phyloP scores from a whole-genome alignment of 2,113 vertebrate genomes.

The Poecilia latipinna region DNA sequence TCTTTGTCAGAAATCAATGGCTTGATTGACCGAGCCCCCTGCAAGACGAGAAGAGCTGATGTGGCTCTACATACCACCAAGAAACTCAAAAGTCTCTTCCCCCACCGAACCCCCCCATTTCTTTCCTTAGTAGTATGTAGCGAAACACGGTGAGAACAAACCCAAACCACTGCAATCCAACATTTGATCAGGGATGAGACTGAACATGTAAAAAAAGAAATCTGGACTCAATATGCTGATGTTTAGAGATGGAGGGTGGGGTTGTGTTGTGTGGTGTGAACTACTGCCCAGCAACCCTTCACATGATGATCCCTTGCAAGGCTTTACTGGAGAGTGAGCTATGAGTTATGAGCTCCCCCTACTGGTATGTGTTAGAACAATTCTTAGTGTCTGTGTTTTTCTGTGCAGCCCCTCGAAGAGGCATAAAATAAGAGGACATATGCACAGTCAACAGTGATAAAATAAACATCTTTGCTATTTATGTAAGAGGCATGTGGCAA shows the following conservation, averaged over 20 bases:
- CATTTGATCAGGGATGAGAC: slow-evolving; percentile 14
- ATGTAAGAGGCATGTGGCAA: not conserved
- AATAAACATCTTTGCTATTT: not conserved
- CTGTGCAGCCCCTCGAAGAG: slow-evolving; percentile 1
- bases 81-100: not conserved
- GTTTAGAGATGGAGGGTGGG: slow-evolving; percentile 20
- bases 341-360: slow-evolving; percentile 89
- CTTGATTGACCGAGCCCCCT: slow-evolving; percentile 33
- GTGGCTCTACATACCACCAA: slow-evolving; percentile 32
- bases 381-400: not conserved
- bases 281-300: slow-evolving; percentile 51
- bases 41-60: slow-evolving; percentile 8
- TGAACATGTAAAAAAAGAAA: not conserved
- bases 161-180: not conserved
- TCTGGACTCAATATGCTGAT: slow-evolving; percentile 25
- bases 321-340: slow-evolving; percentile 20
- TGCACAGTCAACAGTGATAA: slow-evolving; percentile 3
- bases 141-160: not conserved
- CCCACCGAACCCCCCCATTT: not conserved
- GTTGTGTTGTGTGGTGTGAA: slow-evolving; percentile 25
- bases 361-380: slow-evolving; percentile 71
- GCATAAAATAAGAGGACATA: not conserved
- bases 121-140: not conserved
- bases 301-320: slow-evolving; percentile 8
- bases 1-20: slow-evolving; percentile 61